These are phyloP conservation scores for Catajapyx aquilonaris DNA, from an alignment of 1,140 invertebrate species.

Conservation along the genomic window DNA sequence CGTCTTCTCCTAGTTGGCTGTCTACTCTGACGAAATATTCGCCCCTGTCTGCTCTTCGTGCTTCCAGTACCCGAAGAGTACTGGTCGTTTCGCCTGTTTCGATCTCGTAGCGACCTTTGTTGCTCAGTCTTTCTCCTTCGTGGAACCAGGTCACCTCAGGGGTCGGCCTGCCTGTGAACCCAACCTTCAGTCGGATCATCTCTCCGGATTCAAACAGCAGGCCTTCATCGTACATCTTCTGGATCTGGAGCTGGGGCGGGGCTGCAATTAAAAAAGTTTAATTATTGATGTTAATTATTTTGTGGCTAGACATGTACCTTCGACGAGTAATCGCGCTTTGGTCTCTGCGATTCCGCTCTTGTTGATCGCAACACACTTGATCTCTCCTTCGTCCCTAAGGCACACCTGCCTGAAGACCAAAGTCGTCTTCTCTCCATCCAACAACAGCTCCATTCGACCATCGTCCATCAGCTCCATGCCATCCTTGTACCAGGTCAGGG, in stretches of 20 bases:
- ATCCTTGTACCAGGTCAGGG: conserved; percentile 84
- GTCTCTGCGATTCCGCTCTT: conserved; percentile 53
- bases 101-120: conserved; percentile 35
- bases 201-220: conserved; percentile 72
- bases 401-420: conserved; percentile 61
- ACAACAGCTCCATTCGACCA: conserved; percentile 48
- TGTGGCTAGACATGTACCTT: no score
- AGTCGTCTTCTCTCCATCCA: conserved; percentile 50
- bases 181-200: conserved; percentile 66
- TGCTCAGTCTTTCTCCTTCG: conserved; percentile 41
- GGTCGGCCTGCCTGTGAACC: conserved; percentile 65
- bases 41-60: conserved; percentile 51
- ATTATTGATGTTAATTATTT: no score
- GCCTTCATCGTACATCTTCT: conserved; percentile 66
- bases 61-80: conserved; percentile 45
- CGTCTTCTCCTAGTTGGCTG: conserved; percentile 62
- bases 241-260: conserved; percentile 50
- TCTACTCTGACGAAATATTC: conserved; percentile 62
- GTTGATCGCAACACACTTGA: conserved; percentile 72
- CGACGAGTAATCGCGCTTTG: conserved; percentile 43
- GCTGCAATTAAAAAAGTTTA: conserved; percentile 24
- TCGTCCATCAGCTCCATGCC: conserved; percentile 67
- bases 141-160: conserved; percentile 69
- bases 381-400: conserved; percentile 60
- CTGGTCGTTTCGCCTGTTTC: conserved; percentile 42